Evolutionary conservation across 1,140 invertebrate genomes (phyloP).

Genomic region (Myzus persicae): DNA sequence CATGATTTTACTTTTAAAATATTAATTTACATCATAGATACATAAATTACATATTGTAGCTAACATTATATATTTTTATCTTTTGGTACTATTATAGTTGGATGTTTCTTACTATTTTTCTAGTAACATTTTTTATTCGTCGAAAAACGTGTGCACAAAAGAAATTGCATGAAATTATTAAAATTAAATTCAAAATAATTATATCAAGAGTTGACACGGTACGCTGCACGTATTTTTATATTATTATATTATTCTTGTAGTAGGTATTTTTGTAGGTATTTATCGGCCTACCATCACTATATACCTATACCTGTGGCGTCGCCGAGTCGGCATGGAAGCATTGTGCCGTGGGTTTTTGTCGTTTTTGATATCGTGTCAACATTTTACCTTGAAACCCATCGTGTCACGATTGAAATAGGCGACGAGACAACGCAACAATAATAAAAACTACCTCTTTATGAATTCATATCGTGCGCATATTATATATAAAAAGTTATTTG

Average conservation of each 20-base stretch:
- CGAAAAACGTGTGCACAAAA: background rate
- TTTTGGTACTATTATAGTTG: background rate
- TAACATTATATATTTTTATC: background rate
- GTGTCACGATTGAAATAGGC: background rate
- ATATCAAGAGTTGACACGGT: background rate
- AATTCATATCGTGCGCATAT: background rate
- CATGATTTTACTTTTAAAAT: background rate
- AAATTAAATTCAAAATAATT: background rate
- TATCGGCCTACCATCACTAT: background rate
- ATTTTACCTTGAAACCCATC: constrained; percentile 34
- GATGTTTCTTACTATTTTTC: background rate
- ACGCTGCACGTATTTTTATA: background rate
- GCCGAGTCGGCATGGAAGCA: background rate
- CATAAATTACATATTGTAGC: background rate
- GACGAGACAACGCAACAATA: constrained; percentile 25
- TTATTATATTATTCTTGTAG: background rate
- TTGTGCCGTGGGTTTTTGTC: background rate
- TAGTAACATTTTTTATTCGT: background rate
- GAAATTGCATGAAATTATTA: background rate
- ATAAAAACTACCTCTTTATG: background rate
- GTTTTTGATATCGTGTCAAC: constrained; percentile 33
- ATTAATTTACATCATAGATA: background rate
- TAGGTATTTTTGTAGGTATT: background rate
- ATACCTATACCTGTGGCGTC: background rate
- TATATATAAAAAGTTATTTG: background rate